Base-by-base conservation (phyloP, 2,113 vertebrate genomes). In the Thryonomys swinderianus region DNA sequence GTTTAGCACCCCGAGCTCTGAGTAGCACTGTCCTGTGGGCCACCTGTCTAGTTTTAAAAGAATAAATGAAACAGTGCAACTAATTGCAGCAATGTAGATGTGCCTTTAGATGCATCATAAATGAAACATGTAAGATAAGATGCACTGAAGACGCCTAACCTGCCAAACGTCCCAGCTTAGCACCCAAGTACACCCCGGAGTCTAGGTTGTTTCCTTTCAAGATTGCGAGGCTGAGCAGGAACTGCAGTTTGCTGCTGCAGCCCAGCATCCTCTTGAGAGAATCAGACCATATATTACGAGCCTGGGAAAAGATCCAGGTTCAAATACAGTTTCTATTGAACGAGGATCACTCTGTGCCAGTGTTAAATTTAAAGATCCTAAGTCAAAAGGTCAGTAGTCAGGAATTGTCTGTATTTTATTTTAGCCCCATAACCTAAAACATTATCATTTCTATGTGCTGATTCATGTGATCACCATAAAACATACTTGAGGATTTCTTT, bases 361-460 rank as follows among this genome's bases (percentile, higher is more conserved):
- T 51, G 8, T 51, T n/a, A 30, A 71, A 71, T 53, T 18, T 48
- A n/a, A 93, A 62, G 61, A 81, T 85, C 9, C 2, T 85, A 45
- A 69, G 34, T 7, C 42, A 67, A 51, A 42, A 53, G 42, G 21
- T 62, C 13, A 0, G 21, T 25, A 59, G n/a, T 42, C 21, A 20
- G 16, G 37, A 9, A 21, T 55, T 23, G 1, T 93, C 62, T 40
- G 5, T 51, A 16, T 80, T 90, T 92, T 57, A 87, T 53, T 88
- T 51, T 79, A 79, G 85, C 48, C 34, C 20, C 0, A 4, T 64
- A 74, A 87, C 61, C 55, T 66, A 66, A 85, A 79, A 48, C 79
- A 30, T n/a, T 83, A 67, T 37, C 37, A 79, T 94, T 88, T 88
- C 57, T 87, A 93, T 42, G 67, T 57, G 55, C 55, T 18, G 55